These are phyloP conservation scores for Lepus oiostolus DNA, from an alignment of 2,797 vertebrate species.

Conservation along the genomic window DNA sequence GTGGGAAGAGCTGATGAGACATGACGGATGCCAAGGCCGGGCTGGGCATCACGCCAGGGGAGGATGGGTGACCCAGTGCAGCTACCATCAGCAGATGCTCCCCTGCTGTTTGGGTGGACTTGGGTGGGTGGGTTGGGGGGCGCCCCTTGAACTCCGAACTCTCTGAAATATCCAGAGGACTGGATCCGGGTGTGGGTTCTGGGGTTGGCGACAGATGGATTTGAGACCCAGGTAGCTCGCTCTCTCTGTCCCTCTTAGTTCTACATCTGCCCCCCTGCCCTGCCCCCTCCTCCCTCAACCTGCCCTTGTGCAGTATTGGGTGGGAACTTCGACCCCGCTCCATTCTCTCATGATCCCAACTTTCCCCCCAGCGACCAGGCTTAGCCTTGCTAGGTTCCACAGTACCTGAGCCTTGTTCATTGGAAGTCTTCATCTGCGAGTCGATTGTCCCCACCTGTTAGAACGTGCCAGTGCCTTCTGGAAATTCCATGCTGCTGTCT, in stretches of 20 bases:
- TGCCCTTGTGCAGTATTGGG: neutral
- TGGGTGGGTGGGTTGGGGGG: neutral
- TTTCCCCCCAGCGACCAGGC: neutral
- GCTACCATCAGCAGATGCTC: accelerated
- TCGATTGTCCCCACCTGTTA: neutral
- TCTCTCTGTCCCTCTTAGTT: accelerated
- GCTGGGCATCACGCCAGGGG: neutral
- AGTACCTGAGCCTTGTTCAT: neutral
- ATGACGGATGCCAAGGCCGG: accelerated
- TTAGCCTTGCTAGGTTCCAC: neutral
- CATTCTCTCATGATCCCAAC: neutral
- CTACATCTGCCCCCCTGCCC: too few species aligned
- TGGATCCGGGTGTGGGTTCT: accelerated
- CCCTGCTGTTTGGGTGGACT: neutral
- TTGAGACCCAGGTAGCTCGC: neutral
- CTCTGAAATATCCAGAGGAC: neutral
- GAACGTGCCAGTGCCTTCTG: neutral
- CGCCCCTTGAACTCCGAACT: neutral
- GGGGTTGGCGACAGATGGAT: neutral
- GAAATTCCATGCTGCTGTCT: neutral
- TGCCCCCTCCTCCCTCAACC: neutral
- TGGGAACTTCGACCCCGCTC: neutral
- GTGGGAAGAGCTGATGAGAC: neutral
- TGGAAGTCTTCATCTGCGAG: neutral
- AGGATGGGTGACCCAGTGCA: accelerated